Percentiles rank a stretch among this genome's conserved stretches.
phyloP scores from a whole-genome alignment of 2,888 invertebrate species.

The Coelogynopora nodosa region DNA sequence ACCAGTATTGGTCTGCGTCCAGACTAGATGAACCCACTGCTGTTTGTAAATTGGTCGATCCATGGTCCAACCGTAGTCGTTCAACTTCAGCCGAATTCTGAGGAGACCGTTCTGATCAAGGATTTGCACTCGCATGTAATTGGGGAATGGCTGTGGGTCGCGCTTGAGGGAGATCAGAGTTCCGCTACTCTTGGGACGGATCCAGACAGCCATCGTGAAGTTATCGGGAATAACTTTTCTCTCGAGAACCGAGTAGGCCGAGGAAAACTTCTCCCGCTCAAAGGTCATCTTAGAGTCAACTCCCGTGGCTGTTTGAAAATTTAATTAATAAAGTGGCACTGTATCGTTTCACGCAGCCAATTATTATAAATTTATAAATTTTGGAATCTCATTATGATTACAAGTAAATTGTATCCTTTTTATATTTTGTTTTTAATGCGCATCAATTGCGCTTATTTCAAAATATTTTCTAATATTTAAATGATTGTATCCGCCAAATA shows the following conservation, averaged over 20 bases:
- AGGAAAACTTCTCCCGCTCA: neutral
- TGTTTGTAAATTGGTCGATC: neutral
- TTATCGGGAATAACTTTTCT: neutral
- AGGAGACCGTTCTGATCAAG: neutral
- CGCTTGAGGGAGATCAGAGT: slow-evolving; percentile 12
- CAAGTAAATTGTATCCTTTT: too few species aligned
- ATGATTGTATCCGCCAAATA: too few species aligned
- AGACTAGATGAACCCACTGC: slow-evolving; percentile 36
- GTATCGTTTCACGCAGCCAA: too few species aligned
- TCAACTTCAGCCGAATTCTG: neutral
- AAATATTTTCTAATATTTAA: too few species aligned
- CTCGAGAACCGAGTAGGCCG: slow-evolving; percentile 29
- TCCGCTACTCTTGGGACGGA: neutral
- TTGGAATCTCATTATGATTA: too few species aligned
- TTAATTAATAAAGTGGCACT: too few species aligned
- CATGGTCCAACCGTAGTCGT: neutral
- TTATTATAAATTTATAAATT: too few species aligned
- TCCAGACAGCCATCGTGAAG: slow-evolving; percentile 37
- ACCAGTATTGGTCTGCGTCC: slow-evolving; percentile 21
- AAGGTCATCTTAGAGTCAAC: slow-evolving; percentile 41
- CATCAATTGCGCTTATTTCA: too few species aligned
- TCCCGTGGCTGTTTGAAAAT: slow-evolving; percentile 36
- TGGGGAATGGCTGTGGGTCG: neutral
- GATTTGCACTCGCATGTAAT: slow-evolving; percentile 2
- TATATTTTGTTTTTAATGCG: too few species aligned